Percentiles rank a stretch among this genome's conserved stretches.
These are phyloP conservation scores for Carassius carassius DNA, from an alignment of 2,113 vertebrate genomes.

Conservation along the genomic window DNA sequence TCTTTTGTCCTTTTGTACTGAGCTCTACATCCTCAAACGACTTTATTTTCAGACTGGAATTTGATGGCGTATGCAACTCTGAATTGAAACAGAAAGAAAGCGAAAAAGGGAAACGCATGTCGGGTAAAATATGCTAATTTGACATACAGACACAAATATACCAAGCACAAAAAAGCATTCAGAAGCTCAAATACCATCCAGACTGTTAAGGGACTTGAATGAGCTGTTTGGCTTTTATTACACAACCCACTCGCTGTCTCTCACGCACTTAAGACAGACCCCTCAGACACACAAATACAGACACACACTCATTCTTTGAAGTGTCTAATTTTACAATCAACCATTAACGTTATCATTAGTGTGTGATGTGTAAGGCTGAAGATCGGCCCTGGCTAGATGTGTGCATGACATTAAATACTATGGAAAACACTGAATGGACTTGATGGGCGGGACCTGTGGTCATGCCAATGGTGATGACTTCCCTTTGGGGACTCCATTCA, in stretches of 20 bases:
- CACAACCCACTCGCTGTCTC: conserved; percentile 47
- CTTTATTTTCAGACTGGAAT: not conserved
- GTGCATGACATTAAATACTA: conserved; percentile 66
- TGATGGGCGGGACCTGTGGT: conserved; percentile 58
- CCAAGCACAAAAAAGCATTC: conserved; percentile 40
- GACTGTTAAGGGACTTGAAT: conserved; percentile 43
- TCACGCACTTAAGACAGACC: conserved; percentile 38
- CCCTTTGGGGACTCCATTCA: conserved; percentile 72
- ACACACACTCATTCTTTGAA: conserved; percentile 21
- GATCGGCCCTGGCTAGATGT: conserved; percentile 64
- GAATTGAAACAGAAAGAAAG: not conserved
- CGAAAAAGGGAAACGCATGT: not conserved
- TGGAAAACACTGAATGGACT: conserved; percentile 62
- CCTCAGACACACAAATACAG: conserved; percentile 19
- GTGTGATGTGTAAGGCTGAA: conserved; percentile 50
- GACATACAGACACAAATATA: conserved; percentile 54
- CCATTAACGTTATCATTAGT: conserved; percentile 52
- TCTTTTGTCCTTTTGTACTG: not conserved
- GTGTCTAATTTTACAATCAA: conserved; percentile 68
- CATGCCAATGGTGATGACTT: conserved; percentile 77
- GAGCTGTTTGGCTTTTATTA: conserved; percentile 45
- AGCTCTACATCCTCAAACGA: not conserved
- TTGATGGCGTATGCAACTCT: not conserved
- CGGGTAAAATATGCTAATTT: conserved; percentile 49
- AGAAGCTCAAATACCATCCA: conserved; percentile 34